phyloP scores from a whole-genome alignment of 2,888 invertebrate genomes.

The Cylloceria caligata region DNA sequence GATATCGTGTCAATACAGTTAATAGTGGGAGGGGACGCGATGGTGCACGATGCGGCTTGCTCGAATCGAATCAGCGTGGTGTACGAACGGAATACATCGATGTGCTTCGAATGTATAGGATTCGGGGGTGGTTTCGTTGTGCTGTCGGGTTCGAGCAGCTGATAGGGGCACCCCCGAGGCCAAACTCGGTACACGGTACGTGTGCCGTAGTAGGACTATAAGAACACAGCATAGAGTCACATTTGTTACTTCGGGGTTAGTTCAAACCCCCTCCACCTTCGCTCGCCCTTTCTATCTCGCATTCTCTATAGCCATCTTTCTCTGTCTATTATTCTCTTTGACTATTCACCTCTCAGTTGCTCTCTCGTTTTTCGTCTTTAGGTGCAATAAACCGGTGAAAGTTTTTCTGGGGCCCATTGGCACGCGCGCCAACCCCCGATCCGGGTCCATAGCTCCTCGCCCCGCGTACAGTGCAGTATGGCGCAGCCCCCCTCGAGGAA shows the following conservation, averaged over 20 bases:
- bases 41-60: constrained; percentile 60
- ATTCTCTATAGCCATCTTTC: constrained; percentile 42
- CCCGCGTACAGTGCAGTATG: constrained; percentile 32
- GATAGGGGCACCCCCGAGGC: constrained; percentile 76
- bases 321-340: constrained; percentile 52
- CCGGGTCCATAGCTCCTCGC: constrained; percentile 54
- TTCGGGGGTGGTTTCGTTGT: constrained; percentile 79
- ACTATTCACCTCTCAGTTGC: constrained; percentile 39
- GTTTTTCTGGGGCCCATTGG: constrained; percentile 81
- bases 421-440: constrained; percentile 76
- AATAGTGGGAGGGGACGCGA: constrained; percentile 81
- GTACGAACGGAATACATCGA: constrained; percentile 17
- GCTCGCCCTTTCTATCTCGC: constrained; percentile 53
- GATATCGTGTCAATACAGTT: constrained; percentile 80
- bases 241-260: constrained; percentile 60
- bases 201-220: constrained; percentile 57
- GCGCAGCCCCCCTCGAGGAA: constrained; percentile 67
- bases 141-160: constrained; percentile 77
- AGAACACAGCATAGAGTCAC: constrained; percentile 16
- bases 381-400: constrained; percentile 80
- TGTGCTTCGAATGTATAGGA: constrained; percentile 25
- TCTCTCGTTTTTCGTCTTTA: constrained; percentile 42
- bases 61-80: constrained; percentile 68
- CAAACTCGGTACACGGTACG: constrained; percentile 57
- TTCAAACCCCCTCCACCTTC: constrained; percentile 67